A percentile compares a stretch with the other conserved stretches of the same genome.
Evolutionary conservation across 2,888 invertebrate species (phyloP).

Genomic region (Eustalomyia histrio): DNA sequence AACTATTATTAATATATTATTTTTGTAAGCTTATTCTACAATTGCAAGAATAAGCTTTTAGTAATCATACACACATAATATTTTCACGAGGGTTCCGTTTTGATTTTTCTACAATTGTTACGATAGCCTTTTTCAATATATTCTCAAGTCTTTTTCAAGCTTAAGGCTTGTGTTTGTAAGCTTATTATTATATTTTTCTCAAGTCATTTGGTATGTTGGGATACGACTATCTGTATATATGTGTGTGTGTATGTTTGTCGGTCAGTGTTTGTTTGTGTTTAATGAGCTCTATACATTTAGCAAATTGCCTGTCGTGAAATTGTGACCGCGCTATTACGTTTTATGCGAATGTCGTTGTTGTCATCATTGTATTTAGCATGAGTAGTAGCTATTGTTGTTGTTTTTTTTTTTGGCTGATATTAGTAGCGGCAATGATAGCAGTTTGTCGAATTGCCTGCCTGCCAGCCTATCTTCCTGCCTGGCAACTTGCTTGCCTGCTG

Average conservation of each 20-base stretch:
- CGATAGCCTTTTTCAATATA: too few relatives aligned
- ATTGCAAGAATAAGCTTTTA: too few relatives aligned
- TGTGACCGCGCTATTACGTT: conserved; percentile 63
- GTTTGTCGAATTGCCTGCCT: conserved; percentile 20
- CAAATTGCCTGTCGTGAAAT: conserved; percentile 65
- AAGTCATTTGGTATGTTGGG: too few relatives aligned
- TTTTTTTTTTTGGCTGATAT: background rate
- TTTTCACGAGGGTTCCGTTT: too few relatives aligned
- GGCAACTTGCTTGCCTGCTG: conserved; percentile 22
- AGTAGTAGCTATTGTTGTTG: conserved; percentile 8
- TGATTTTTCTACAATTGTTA: too few relatives aligned
- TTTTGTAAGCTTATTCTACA: too few relatives aligned
- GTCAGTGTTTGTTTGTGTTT: conserved; percentile 48
- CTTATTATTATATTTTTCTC: too few relatives aligned
- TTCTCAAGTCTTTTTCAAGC: too few relatives aligned
- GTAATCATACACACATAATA: too few relatives aligned
- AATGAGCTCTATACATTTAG: conserved; percentile 64
- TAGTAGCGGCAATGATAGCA: conserved; percentile 14
- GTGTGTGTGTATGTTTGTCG: conserved; percentile 16
- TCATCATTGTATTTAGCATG: conserved; percentile 54
- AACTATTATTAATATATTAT: too few relatives aligned
- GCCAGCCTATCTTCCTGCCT: background rate
- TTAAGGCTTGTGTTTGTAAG: too few relatives aligned
- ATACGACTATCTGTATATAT: background rate
- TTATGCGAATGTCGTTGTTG: conserved; percentile 60